These are phyloP conservation scores for Myotis pilosus DNA, from an alignment of 2,797 vertebrate species.

Conservation along the genomic window DNA sequence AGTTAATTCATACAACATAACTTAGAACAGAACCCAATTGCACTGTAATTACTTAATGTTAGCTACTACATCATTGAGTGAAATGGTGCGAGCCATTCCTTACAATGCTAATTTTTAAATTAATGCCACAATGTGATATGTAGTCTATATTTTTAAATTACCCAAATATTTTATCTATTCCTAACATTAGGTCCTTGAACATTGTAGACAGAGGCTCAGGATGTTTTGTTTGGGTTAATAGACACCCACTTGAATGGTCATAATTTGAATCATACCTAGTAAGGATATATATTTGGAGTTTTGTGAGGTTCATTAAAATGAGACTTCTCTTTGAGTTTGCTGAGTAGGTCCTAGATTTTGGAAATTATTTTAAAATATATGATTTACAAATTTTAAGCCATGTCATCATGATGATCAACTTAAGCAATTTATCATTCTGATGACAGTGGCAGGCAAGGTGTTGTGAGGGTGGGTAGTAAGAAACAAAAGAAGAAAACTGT, in stretches of 20 bases:
- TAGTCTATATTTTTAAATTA: background rate
- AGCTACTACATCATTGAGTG: background rate
- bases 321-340: background rate
- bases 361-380: background rate
- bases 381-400: background rate
- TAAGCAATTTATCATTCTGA: background rate
- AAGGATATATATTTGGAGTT: background rate
- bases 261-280: background rate
- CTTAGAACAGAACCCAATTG: background rate
- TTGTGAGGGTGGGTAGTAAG: background rate
- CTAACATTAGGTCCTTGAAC: background rate
- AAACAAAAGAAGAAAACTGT: background rate
- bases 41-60: background rate
- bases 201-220: background rate
- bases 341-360: background rate
- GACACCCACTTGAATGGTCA: background rate
- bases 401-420: background rate
- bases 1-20: background rate
- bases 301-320: background rate
- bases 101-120: background rate
- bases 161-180: background rate
- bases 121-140: background rate
- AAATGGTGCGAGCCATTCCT: background rate
- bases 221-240: background rate
- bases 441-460: background rate